Percentiles rank a stretch among this genome's conserved stretches.
Evolutionary conservation across 2,888 invertebrate species (phyloP).

Genomic region (Xestia xanthographa): DNA sequence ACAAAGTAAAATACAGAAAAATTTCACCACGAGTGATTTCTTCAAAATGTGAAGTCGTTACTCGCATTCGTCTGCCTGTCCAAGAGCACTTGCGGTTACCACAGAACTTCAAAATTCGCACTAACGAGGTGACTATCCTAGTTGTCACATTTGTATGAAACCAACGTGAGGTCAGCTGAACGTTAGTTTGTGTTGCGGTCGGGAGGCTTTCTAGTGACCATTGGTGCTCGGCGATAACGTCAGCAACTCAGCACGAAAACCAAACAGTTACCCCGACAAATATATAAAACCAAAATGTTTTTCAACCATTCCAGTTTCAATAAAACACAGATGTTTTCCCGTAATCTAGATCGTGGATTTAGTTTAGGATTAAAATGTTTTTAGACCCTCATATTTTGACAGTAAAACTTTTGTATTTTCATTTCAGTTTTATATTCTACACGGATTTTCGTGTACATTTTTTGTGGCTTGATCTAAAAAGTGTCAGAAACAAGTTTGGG

Average conservation of each 20-base stretch:
- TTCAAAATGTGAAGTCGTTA: conserved; percentile 51
- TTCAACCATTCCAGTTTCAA: conserved; percentile 35
- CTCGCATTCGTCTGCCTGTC: conserved; percentile 44
- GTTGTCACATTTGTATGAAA: conserved; percentile 78
- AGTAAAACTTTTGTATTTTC: conserved; percentile 8
- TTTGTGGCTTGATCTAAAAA: conserved; percentile 43
- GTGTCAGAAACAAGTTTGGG: conserved; percentile 52
- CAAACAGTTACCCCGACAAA: conserved; percentile 18
- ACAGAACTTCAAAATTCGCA: conserved; percentile 70
- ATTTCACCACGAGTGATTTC: conserved; percentile 31
- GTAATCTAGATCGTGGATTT: conserved; percentile 36
- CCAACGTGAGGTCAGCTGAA: conserved; percentile 73
- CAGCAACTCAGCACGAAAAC: conserved; percentile 43
- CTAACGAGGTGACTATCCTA: conserved; percentile 79
- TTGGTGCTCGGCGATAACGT: conserved; percentile 63
- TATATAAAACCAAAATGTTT: conserved; percentile 44
- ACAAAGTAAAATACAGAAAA: not conserved
- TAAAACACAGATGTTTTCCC: conserved; percentile 31
- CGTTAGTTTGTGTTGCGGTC: conserved; percentile 62
- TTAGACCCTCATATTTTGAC: not conserved
- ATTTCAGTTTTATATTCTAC: conserved; percentile 25
- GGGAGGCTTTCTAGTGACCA: conserved; percentile 57
- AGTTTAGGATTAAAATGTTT: conserved; percentile 18
- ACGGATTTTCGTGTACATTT: conserved; percentile 15
- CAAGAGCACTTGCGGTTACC: conserved; percentile 71